Conservation (phyloP, 92 coral and sea anemone species). For the Heteractis magnifica region DNA sequence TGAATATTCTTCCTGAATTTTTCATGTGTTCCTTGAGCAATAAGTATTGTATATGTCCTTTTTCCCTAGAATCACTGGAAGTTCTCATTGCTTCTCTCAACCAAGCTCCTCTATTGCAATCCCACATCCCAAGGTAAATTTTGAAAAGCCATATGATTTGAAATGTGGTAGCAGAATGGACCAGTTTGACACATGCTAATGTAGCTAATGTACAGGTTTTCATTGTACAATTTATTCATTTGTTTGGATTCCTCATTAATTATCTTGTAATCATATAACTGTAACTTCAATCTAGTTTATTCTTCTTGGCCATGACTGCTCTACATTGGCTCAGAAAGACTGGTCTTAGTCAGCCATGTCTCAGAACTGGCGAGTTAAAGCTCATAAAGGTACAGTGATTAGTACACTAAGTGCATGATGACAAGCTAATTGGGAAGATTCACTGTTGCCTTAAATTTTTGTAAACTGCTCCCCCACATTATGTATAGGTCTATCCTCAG, state of each 20-base stretch:
- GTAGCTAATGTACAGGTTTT: not conserved
- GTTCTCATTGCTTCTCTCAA: constrained; percentile 77
- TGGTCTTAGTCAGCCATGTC: constrained; percentile 59
- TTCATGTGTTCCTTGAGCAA: not conserved
- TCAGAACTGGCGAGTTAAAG: constrained; percentile 79
- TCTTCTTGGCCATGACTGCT: constrained; percentile 90
- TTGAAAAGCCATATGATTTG: not conserved
- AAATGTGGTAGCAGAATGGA: no score
- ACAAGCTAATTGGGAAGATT: no score
- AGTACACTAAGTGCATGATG: no score
- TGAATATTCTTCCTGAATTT: not conserved
- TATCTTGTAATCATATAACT: not conserved
- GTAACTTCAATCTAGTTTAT: constrained; percentile 50
- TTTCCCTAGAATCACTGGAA: constrained; percentile 71
- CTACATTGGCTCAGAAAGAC: constrained; percentile 89
- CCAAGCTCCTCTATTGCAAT: constrained; percentile 67
- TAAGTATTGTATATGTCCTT: not conserved
- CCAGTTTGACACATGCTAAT: not conserved
- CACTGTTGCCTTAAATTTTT: no score
- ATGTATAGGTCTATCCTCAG: no score
- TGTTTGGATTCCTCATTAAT: not conserved
- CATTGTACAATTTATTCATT: no score
- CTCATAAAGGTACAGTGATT: constrained; percentile 63
- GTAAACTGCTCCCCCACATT: no score
- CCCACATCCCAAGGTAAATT: constrained; percentile 78